These are phyloP conservation scores for Ameiurus melas DNA, from an alignment of 2,113 vertebrate species.

Conservation along the genomic window DNA sequence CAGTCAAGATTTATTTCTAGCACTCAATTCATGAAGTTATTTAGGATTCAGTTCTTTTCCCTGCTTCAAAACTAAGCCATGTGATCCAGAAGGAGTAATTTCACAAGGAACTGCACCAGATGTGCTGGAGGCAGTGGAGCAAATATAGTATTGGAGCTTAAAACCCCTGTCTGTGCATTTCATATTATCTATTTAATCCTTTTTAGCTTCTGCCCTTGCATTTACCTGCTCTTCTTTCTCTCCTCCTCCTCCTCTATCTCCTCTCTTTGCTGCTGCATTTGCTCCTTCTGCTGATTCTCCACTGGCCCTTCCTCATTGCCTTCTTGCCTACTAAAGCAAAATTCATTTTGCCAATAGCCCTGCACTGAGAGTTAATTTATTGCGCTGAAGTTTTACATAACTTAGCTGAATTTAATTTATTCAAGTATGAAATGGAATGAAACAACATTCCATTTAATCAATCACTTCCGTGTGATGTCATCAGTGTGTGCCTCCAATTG, in stretches of 20 bases:
- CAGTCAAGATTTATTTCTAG: neutral
- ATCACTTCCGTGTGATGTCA: neutral
- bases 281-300: slow-evolving; percentile 1
- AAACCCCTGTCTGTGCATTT: neutral
- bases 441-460: neutral
- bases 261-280: slow-evolving; percentile 16
- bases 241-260: slow-evolving; percentile 9
- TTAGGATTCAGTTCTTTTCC: neutral
- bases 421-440: neutral
- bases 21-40: neutral
- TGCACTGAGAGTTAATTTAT: neutral
- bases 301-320: neutral
- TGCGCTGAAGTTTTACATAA: neutral
- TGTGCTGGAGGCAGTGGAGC: neutral
- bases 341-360: neutral
- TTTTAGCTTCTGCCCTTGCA: neutral
- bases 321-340: slow-evolving; percentile 29
- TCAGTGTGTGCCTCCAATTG: neutral
- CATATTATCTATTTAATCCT: neutral
- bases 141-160: neutral
- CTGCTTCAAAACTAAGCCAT: neutral
- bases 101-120: neutral
- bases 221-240: slow-evolving; percentile 32
- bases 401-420: neutral
- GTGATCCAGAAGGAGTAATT: neutral